A percentile compares a stretch with the other conserved stretches of the same genome.
These are phyloP conservation scores for Melanocharis versteri DNA, from an alignment of 2,113 vertebrate genomes.

Conservation along the genomic window DNA sequence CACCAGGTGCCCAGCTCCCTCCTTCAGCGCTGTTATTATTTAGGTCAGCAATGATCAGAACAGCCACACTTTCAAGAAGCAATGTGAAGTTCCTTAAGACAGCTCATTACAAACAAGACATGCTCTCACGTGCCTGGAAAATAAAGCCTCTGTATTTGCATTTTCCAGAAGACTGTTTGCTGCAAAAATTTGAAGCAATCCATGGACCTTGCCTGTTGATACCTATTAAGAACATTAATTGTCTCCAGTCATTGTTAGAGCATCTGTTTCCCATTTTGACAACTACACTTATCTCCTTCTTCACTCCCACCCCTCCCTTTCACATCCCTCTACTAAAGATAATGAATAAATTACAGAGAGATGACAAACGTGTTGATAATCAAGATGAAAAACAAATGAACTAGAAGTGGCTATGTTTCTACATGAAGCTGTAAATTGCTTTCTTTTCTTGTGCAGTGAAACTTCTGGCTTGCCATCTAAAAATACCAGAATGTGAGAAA, in stretches of 20 bases:
- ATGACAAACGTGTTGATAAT: constrained; percentile 77
- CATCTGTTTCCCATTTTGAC: constrained; percentile 80
- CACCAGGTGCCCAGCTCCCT: background rate
- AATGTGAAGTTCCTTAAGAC: background rate
- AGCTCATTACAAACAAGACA: constrained; percentile 43
- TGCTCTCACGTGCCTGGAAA: constrained; percentile 47
- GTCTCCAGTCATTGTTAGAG: constrained; percentile 73
- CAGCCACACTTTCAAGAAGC: background rate
- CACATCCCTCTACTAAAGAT: constrained; percentile 69
- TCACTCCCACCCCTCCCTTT: constrained; percentile 48
- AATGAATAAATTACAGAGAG: constrained; percentile 78
- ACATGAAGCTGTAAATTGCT: constrained; percentile 71
- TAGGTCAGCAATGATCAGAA: background rate
- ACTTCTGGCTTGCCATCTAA: constrained; percentile 54
- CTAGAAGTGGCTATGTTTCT: constrained; percentile 65
- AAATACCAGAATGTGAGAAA: constrained; percentile 57
- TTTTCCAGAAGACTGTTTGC: constrained; percentile 54
- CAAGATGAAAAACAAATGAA: constrained; percentile 76
- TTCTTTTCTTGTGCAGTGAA: constrained; percentile 54
- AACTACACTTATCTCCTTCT: constrained; percentile 70
- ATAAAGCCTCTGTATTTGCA: constrained; percentile 65
- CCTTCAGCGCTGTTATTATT: background rate
- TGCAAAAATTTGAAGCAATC: constrained; percentile 55
- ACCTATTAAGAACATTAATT: constrained; percentile 72
- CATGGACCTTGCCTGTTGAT: constrained; percentile 55